phyloP scores from a whole-genome alignment of 2,113 vertebrate genomes.

The Haplochromis vanheusdeni region DNA sequence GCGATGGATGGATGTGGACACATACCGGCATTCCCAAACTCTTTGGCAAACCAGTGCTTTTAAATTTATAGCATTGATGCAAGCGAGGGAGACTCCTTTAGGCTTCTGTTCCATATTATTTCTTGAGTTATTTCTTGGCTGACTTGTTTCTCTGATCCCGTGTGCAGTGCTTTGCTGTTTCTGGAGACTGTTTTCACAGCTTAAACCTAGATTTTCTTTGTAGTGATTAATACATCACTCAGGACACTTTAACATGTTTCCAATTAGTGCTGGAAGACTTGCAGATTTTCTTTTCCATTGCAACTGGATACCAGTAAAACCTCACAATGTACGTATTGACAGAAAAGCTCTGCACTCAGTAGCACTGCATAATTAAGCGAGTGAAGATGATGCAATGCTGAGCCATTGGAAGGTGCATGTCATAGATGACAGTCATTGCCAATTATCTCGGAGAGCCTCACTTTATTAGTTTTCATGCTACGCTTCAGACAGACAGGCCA shows the following conservation, averaged over 20 bases:
- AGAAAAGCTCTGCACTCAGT: background rate
- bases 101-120: background rate
- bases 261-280: slow-evolving; percentile 12
- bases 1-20: background rate
- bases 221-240: slow-evolving; percentile 24
- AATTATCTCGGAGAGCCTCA: background rate
- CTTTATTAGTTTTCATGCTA: slow-evolving; percentile 4
- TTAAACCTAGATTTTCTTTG: background rate
- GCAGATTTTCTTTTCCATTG: slow-evolving; percentile 17
- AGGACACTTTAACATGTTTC: slow-evolving; percentile 20
- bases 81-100: background rate
- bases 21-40: background rate
- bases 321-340: background rate
- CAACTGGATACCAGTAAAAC: background rate
- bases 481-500: background rate
- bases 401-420: background rate
- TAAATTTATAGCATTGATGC: background rate
- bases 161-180: background rate
- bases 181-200: slow-evolving; percentile 38
- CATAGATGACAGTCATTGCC: background rate
- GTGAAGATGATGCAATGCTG: background rate
- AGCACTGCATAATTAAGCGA: background rate
- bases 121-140: background rate
- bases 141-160: background rate
- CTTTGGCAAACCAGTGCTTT: background rate